Percentiles rank a stretch among this genome's conserved stretches.
Evolutionary conservation across 2,888 invertebrate species (phyloP).

Genomic region (Aphrophora alni): DNA sequence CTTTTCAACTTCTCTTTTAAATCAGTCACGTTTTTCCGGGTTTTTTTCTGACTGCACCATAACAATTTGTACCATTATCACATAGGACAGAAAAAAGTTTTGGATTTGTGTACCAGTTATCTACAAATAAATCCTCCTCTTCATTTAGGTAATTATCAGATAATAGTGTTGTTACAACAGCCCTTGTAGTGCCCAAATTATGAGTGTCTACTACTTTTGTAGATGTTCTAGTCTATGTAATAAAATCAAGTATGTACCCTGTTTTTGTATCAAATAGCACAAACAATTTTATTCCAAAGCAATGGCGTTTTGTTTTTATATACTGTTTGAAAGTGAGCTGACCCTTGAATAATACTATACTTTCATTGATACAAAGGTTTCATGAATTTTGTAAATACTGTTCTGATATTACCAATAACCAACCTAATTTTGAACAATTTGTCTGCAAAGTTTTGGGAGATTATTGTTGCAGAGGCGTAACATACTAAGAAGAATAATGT

Average conservation of each 20-base stretch:
- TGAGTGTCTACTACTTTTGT: no score
- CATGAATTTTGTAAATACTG: neutral
- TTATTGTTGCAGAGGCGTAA: no score
- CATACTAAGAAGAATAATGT: no score
- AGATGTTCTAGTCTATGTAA: neutral
- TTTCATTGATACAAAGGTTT: conserved; percentile 10
- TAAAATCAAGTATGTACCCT: conserved; percentile 18
- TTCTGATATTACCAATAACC: conserved; percentile 14
- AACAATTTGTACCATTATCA: conserved; percentile 4
- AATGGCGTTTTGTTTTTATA: no score
- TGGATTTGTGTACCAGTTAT: conserved; percentile 3
- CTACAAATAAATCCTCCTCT: neutral
- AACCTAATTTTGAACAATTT: conserved; percentile 11
- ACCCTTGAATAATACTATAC: no score
- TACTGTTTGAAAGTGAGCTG: no score
- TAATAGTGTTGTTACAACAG: conserved; percentile 13
- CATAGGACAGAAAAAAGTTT: neutral
- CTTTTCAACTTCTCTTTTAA: conserved; percentile 7
- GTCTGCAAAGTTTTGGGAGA: no score
- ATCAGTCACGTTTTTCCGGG: conserved; percentile 10
- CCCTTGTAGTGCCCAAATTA: neutral
- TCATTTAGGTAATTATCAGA: conserved; percentile 14
- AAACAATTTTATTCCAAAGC: conserved; percentile 17
- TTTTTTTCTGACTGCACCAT: conserved; percentile 20
- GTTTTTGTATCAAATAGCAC: conserved; percentile 10